A percentile compares a stretch with the other conserved stretches of the same genome.
Evolutionary conservation across 2,888 invertebrate species (phyloP).

Genomic region (Tiphia femorata): DNA sequence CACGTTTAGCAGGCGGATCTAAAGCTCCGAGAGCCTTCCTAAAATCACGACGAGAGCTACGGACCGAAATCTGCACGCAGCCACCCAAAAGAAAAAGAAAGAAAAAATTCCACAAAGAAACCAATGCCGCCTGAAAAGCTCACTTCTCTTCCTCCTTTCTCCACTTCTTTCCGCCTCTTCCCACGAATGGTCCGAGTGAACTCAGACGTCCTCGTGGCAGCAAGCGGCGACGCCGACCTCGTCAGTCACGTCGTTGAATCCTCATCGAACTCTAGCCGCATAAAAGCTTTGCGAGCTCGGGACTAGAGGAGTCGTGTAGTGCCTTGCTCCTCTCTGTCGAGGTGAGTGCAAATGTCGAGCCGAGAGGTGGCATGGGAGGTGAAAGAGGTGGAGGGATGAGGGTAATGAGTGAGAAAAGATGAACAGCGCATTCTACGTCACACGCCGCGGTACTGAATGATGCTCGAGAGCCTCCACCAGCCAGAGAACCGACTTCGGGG

Average conservation of each 20-base stretch:
- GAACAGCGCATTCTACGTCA: conserved; percentile 24
- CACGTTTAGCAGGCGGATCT: no score
- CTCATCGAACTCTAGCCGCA: conserved; percentile 30
- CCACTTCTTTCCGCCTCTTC: no score
- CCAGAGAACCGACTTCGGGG: no score
- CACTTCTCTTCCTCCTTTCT: not conserved
- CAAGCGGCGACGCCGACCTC: not conserved
- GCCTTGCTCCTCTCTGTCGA: conserved; percentile 1
- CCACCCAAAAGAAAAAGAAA: not conserved
- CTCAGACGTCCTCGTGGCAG: no score
- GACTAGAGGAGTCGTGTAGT: not conserved
- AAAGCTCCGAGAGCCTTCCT: no score
- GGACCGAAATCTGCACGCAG: no score
- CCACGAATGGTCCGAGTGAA: no score
- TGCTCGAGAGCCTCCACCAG: no score
- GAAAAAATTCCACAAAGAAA: not conserved
- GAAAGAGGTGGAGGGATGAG: no score
- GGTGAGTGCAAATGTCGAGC: conserved; percentile 36
- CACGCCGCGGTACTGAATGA: not conserved
- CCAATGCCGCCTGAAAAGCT: not conserved
- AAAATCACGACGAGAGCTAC: no score
- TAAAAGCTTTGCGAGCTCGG: conserved; percentile 25
- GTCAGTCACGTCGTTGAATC: conserved; percentile 42
- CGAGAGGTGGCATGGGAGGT: no score
- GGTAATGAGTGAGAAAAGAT: conserved; percentile 41